Conservation (phyloP, 1,140 invertebrate genomes). For the Homarus americanus region DNA sequence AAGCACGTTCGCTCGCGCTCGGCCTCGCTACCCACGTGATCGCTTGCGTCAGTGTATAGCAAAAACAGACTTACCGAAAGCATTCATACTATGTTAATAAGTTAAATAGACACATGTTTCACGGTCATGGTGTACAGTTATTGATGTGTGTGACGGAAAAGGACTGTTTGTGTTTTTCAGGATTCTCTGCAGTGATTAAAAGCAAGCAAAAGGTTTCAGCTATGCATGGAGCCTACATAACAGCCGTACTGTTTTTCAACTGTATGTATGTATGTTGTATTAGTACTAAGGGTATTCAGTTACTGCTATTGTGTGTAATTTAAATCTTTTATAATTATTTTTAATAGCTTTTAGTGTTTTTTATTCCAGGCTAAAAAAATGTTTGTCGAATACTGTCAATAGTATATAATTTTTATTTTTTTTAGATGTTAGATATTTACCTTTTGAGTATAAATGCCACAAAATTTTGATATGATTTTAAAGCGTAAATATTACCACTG, state of each 20-base stretch:
- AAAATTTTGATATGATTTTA: too few relatives aligned
- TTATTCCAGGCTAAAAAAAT: too few relatives aligned
- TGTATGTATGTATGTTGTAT: slow-evolving; percentile 5
- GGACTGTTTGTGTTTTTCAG: not conserved
- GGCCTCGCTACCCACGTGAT: not conserved
- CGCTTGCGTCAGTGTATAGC: too few relatives aligned
- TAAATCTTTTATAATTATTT: too few relatives aligned
- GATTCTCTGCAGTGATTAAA: not conserved
- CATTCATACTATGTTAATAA: not conserved
- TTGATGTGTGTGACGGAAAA: not conserved
- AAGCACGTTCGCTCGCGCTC: not conserved
- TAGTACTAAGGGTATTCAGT: too few relatives aligned
- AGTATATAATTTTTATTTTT: too few relatives aligned
- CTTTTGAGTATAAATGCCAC: too few relatives aligned
- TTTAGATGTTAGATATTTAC: too few relatives aligned
- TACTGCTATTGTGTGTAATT: too few relatives aligned
- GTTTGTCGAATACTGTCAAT: too few relatives aligned
- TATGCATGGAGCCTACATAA: not conserved
- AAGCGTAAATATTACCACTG: too few relatives aligned
- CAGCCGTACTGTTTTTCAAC: not conserved
- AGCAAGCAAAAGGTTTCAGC: not conserved
- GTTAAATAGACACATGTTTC: not conserved
- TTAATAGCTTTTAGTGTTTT: too few relatives aligned
- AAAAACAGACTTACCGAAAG: not conserved
- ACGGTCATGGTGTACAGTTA: not conserved